Percentiles rank a stretch among this genome's conserved stretches.
These are phyloP conservation scores for Laothoe populi DNA, from an alignment of 2,888 invertebrate genomes.

Conservation along the genomic window DNA sequence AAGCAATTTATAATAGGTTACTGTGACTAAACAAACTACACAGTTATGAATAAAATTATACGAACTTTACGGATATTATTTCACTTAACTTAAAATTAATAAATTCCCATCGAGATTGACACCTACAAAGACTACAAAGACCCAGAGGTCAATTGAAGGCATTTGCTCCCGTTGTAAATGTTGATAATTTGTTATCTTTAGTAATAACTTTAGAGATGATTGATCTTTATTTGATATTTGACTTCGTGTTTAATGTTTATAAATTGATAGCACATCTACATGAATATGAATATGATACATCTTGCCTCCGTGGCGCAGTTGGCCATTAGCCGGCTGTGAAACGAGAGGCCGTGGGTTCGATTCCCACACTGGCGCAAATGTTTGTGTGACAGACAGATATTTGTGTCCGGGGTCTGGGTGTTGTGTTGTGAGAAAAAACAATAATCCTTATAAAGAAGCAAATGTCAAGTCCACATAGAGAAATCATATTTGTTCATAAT, in stretches of 20 bases:
- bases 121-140: too few relatives aligned
- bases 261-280: background rate
- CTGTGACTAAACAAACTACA: background rate
- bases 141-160: conserved; percentile 16
- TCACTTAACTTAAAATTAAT: background rate
- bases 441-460: background rate
- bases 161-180: background rate
- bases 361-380: too few relatives aligned
- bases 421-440: too few relatives aligned
- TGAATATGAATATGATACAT: too few relatives aligned
- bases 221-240: background rate
- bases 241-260: background rate
- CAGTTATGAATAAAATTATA: background rate
- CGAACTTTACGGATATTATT: background rate
- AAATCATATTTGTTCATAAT: background rate
- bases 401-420: too few relatives aligned
- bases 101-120: conserved; percentile 1
- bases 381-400: too few relatives aligned
- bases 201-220: conserved; percentile 1
- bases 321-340: too few relatives aligned
- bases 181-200: background rate
- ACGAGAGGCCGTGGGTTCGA: too few relatives aligned
- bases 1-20: conserved; percentile 9
- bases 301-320: too few relatives aligned
- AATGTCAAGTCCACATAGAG: background rate